Conservation (phyloP, 2,113 vertebrate species). For the Clinocottus analis region DNA sequence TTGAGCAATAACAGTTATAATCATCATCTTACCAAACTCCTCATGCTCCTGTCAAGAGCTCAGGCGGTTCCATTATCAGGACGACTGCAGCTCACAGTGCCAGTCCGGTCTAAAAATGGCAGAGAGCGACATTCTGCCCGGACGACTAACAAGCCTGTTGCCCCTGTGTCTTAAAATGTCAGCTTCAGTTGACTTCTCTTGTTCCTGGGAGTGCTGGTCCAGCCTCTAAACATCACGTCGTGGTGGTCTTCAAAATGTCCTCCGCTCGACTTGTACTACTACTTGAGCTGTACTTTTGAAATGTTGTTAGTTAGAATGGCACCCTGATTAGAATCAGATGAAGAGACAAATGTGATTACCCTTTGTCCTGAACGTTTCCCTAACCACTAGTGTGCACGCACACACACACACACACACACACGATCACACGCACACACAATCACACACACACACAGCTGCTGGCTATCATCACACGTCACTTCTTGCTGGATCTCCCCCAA, state of each 20-base stretch:
- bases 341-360: background rate
- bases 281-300: background rate
- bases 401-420: too few relatives aligned
- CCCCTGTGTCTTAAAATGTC: constrained; percentile 57
- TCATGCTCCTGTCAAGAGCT: constrained; percentile 55
- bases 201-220: background rate
- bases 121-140: constrained; percentile 68
- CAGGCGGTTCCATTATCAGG: constrained; percentile 71
- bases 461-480: constrained; percentile 50
- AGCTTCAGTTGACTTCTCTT: constrained; percentile 19
- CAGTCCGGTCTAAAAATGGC: constrained; percentile 76
- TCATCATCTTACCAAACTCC: constrained; percentile 65
- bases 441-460: constrained; percentile 52
- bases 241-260: background rate
- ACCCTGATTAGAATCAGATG: background rate
- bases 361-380: constrained; percentile 39
- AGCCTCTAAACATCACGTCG: background rate
- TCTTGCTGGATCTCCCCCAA: constrained; percentile 22
- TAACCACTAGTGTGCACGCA: too few relatives aligned
- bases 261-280: too few relatives aligned
- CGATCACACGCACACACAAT: background rate
- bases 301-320: background rate
- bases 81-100: constrained; percentile 54
- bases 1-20: constrained; percentile 19
- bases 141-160: constrained; percentile 59